Conservation (phyloP, 2,113 vertebrate genomes). For the Vulpes vulpes region DNA sequence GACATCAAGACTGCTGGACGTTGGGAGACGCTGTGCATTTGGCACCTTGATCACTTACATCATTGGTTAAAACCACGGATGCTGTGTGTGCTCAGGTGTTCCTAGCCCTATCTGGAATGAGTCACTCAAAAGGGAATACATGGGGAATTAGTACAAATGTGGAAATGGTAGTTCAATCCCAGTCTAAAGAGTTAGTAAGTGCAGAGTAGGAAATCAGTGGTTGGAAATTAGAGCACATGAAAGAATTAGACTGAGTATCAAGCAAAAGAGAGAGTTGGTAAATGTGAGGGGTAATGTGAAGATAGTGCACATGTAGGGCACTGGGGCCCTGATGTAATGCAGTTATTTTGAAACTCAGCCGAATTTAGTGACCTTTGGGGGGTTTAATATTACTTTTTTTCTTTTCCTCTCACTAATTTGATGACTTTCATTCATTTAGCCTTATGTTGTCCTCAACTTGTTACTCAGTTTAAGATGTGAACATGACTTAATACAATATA, state of each 20-base stretch:
- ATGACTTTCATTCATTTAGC: constrained; percentile 23
- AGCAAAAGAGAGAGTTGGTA: background rate
- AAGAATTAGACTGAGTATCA: background rate
- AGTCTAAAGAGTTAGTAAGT: background rate
- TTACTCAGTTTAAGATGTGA: background rate
- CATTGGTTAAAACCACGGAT: background rate
- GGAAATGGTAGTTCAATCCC: background rate
- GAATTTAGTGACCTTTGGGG: background rate
- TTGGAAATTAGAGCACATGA: background rate
- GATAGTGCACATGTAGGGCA: background rate
- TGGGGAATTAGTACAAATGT: background rate
- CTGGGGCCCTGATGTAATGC: background rate
- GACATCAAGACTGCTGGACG: background rate
- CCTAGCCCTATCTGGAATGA: background rate
- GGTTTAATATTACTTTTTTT: background rate
- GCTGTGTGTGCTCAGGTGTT: background rate
- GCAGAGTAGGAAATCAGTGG: background rate
- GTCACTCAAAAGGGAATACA: background rate
- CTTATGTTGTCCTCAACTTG: constrained; percentile 7
- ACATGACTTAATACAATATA: background rate
- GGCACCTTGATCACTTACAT: background rate
- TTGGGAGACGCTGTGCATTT: background rate
- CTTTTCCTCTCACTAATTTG: background rate
- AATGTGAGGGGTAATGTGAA: background rate
- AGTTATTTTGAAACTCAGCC: constrained; percentile 17